Conservation (phyloP, 2,797 vertebrate species). For the Discoglossus pictus region DNA sequence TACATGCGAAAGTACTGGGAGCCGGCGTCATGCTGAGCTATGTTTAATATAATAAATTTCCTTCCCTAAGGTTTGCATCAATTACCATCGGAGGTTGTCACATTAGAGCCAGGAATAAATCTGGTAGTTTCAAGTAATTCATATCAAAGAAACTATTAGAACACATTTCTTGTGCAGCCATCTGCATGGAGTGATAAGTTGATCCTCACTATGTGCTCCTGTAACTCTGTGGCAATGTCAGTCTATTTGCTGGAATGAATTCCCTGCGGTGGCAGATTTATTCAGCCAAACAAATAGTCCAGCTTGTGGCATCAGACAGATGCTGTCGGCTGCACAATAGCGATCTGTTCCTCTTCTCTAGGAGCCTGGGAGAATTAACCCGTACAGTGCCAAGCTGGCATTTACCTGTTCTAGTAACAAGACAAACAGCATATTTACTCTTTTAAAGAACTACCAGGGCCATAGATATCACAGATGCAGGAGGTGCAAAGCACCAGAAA, state of each 20-base stretch:
- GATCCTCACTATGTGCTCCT: constrained; percentile 54
- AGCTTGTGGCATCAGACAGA: constrained; percentile 49
- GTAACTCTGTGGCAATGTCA: constrained; percentile 35
- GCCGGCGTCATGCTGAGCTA: constrained; percentile 32
- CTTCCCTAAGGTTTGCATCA: constrained; percentile 54
- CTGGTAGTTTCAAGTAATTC: constrained; percentile 54
- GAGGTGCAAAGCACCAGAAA: too few species aligned
- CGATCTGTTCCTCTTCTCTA: constrained; percentile 14
- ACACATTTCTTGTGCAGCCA: constrained; percentile 42
- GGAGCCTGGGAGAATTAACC: constrained; percentile 23
- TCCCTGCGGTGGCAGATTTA: constrained; percentile 55
- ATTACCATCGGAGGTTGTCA: constrained; percentile 47
- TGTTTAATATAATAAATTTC: constrained; percentile 36
- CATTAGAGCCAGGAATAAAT: constrained; percentile 49
- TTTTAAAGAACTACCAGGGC: too few species aligned
- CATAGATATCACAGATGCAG: too few species aligned
- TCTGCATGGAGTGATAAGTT: constrained; percentile 53
- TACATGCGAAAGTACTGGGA: constrained; percentile 52
- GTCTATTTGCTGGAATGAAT: constrained; percentile 56
- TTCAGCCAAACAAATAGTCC: constrained; percentile 58
- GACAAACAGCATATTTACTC: too few species aligned
- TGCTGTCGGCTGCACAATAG: constrained; percentile 47
- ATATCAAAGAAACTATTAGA: constrained; percentile 48
- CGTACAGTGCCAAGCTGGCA: not conserved
- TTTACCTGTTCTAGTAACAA: too few species aligned